phyloP scores from a whole-genome alignment of 2,888 invertebrate genomes.

The Nomada ruficornis region DNA sequence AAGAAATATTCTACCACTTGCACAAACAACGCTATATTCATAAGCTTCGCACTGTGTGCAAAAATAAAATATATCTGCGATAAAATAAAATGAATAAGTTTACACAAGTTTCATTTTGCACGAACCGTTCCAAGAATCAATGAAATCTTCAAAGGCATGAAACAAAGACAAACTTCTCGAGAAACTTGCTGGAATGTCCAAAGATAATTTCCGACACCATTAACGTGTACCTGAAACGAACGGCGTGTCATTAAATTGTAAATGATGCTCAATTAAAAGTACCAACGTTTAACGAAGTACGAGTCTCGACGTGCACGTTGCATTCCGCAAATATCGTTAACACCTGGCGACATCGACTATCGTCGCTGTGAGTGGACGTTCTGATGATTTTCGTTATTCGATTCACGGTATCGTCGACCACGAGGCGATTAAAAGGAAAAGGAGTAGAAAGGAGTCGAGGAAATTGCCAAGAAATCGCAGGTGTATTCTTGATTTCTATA shows the following conservation, averaged over 20 bases:
- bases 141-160: too few species aligned
- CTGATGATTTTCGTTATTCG: conserved; percentile 35
- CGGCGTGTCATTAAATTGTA: too few species aligned
- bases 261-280: background rate
- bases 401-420: background rate
- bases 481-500: conserved; percentile 70
- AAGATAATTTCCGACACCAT: background rate
- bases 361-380: background rate
- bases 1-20: too few species aligned
- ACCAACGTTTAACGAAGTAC: background rate
- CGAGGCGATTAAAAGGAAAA: conserved; percentile 24
- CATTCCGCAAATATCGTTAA: conserved; percentile 6
- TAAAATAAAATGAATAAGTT: too few species aligned
- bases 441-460: conserved; percentile 4
- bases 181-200: background rate
- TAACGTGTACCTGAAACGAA: background rate
- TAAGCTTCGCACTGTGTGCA: too few species aligned
- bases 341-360: background rate
- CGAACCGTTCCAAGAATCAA: too few species aligned
- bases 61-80: too few species aligned
- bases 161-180: too few species aligned
- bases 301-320: too few species aligned
- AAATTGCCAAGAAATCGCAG: conserved; percentile 49
- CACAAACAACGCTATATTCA: too few species aligned
- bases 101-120: too few species aligned